phyloP scores from a whole-genome alignment of 2,797 vertebrate species.

The Enteromius treurensis region DNA sequence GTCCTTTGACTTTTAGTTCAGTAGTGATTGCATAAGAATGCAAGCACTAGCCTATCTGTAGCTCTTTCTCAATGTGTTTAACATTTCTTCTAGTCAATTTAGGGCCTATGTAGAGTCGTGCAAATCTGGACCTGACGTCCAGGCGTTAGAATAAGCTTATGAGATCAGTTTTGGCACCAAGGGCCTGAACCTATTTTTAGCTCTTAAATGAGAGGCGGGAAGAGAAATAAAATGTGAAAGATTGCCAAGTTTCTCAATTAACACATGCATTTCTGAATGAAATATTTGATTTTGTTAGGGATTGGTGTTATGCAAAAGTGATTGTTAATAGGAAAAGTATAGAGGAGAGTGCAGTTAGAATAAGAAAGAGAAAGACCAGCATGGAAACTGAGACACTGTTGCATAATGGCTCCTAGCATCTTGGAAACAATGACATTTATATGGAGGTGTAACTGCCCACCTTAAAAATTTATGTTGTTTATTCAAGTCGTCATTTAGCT shows the following conservation, averaged over 20 bases:
- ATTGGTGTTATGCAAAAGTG: background rate
- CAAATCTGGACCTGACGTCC: slow-evolving; percentile 13
- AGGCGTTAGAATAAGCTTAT: slow-evolving; percentile 8
- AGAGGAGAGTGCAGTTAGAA: background rate
- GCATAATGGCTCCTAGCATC: background rate
- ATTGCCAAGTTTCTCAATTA: background rate
- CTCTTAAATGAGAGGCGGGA: background rate
- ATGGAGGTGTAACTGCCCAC: slow-evolving; percentile 29
- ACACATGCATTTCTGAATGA: background rate
- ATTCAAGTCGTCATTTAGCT: background rate
- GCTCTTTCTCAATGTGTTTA: slow-evolving; percentile 2
- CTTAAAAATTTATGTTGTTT: slow-evolving; percentile 10
- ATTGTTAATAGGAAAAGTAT: background rate
- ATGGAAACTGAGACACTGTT: slow-evolving; percentile 16
- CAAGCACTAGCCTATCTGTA: background rate
- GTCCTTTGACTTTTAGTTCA: slow-evolving; percentile 11
- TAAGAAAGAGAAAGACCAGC: background rate
- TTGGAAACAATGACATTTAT: slow-evolving; percentile 14
- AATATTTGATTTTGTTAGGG: background rate
- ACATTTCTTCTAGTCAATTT: background rate
- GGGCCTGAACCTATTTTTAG: slow-evolving; percentile 7
- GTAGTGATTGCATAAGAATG: slow-evolving; percentile 15
- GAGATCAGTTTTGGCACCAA: slow-evolving; percentile 26
- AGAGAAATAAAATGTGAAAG: background rate
- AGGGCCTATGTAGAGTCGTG: background rate